phyloP scores from a whole-genome alignment of 2,113 vertebrate genomes.

The Bungarus multicinctus region DNA sequence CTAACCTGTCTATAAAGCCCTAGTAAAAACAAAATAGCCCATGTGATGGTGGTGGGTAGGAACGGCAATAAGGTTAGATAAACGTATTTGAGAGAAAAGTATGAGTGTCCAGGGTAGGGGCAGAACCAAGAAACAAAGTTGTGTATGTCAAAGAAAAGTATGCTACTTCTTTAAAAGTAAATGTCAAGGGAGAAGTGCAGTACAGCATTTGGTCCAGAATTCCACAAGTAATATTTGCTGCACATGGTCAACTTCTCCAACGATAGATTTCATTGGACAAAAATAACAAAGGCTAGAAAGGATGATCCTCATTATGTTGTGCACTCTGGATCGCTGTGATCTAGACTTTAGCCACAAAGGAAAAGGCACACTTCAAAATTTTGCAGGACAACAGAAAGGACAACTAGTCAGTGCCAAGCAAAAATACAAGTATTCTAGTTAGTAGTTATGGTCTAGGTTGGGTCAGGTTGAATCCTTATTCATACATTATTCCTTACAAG shows the following conservation, averaged over 20 bases:
- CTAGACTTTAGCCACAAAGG: neutral
- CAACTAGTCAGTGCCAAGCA: neutral
- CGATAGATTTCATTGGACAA: neutral
- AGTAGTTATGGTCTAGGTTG: neutral
- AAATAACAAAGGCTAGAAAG: neutral
- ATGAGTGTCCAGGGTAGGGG: neutral
- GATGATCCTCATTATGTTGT: neutral
- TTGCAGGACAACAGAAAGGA: neutral
- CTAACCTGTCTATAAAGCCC: neutral
- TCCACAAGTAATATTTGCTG: neutral
- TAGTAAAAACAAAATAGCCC: neutral
- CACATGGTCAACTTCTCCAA: neutral
- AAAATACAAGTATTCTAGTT: neutral
- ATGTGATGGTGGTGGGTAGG: neutral
- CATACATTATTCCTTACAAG: neutral
- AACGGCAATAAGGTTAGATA: neutral
- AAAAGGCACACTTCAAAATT: neutral
- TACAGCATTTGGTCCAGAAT: neutral
- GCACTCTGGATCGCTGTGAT: neutral
- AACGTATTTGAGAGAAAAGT: neutral
- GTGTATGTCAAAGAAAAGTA: neutral
- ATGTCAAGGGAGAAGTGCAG: neutral
- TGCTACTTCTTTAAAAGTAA: neutral
- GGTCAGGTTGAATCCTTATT: neutral
- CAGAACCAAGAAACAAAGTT: neutral